Evolutionary conservation across 1,140 invertebrate species (phyloP).

Genomic region (Dolichoris vasculosae): DNA sequence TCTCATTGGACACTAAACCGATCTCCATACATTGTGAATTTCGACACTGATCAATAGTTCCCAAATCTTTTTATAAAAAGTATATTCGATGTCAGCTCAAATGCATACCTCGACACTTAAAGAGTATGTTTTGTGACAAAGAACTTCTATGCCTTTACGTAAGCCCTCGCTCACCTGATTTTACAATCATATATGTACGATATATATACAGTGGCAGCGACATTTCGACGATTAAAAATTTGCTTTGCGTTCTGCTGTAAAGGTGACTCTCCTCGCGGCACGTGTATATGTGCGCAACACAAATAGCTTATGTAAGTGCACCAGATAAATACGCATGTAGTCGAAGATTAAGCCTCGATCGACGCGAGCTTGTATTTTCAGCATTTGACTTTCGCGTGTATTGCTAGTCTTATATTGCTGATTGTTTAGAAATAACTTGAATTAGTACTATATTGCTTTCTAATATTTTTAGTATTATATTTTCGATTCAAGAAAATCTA

Average conservation of each 20-base stretch:
- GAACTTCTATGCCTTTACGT: constrained; percentile 22
- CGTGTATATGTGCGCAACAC: constrained; percentile 59
- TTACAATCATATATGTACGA: not conserved
- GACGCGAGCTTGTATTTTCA: constrained; percentile 27
- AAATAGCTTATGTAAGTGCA: constrained; percentile 72
- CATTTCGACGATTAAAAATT: constrained; percentile 74
- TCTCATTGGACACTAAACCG: not conserved
- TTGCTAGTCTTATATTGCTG: not conserved
- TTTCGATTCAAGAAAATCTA: too few relatives aligned
- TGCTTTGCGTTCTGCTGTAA: constrained; percentile 71
- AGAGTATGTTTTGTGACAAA: not conserved
- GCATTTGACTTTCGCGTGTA: not conserved
- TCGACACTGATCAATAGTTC: not conserved
- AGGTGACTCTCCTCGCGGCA: constrained; percentile 68
- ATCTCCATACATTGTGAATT: not conserved
- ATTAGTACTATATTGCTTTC: not conserved
- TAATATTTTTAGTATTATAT: not conserved
- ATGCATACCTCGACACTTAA: not conserved
- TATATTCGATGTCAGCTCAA: not conserved
- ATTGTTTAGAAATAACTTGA: not conserved
- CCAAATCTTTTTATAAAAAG: not conserved
- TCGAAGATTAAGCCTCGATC: constrained; percentile 63
- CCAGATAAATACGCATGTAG: constrained; percentile 69
- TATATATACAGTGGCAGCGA: constrained; percentile 53
- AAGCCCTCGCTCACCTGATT: constrained; percentile 50